These are phyloP conservation scores for Myoxocephalus aenaeus DNA, from an alignment of 2,797 vertebrate species.

Conservation along the genomic window DNA sequence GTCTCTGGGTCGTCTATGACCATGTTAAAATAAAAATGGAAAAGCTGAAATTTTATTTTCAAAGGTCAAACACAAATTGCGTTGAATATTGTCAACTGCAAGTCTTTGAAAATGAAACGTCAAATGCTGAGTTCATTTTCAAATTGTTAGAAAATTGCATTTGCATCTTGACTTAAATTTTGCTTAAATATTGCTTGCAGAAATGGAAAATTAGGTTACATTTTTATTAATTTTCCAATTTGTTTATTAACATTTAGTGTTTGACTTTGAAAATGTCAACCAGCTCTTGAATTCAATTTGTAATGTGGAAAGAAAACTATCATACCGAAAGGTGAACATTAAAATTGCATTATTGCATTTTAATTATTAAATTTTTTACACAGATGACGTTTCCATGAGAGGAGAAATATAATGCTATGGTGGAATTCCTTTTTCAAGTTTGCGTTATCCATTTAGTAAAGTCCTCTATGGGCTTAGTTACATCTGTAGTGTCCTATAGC, in stretches of 20 bases:
- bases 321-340: neutral
- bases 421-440: neutral
- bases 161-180: neutral
- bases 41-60: neutral
- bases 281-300: neutral
- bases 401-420: neutral
- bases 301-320: neutral
- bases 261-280: neutral
- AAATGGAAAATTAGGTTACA: neutral
- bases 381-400: neutral
- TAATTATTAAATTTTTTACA: too few relatives aligned
- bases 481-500: neutral
- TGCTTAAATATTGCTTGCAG: neutral
- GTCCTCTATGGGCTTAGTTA: neutral
- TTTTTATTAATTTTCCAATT: neutral
- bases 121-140: too few relatives aligned
- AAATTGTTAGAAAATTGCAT: neutral
- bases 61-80: neutral
- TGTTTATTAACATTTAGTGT: too few relatives aligned
- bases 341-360: neutral
- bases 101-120: too few relatives aligned
- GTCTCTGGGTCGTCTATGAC: neutral
- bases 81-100: too few relatives aligned
- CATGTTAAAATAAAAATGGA: neutral
- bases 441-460: neutral